A percentile compares a stretch with the other conserved stretches of the same genome.
Conservation (phyloP, 2,888 invertebrate genomes). For the Neuroscelio doddi region DNA sequence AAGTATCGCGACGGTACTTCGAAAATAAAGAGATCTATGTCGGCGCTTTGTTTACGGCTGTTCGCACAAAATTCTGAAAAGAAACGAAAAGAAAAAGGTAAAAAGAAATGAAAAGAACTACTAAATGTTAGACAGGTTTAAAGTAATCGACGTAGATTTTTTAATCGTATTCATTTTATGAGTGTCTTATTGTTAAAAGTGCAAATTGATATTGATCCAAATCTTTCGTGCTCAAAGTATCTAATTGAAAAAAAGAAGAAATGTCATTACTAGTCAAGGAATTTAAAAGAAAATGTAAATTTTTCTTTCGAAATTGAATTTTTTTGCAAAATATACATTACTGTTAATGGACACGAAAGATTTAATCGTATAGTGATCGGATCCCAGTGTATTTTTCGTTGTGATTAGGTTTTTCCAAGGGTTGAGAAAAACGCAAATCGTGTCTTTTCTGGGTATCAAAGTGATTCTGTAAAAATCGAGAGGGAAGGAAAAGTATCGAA, state of each 20-base stretch:
- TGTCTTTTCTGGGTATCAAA: conserved; percentile 30
- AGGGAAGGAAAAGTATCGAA: conserved; percentile 21
- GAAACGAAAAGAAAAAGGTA: conserved; percentile 7
- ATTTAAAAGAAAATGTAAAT: not conserved
- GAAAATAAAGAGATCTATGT: conserved; percentile 11
- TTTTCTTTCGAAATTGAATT: conserved; percentile 1
- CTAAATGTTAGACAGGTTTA: not conserved
- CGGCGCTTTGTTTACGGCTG: conserved; percentile 24
- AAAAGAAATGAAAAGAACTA: conserved; percentile 2
- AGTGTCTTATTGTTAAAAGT: conserved; percentile 32
- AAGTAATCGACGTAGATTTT: conserved; percentile 13
- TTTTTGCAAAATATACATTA: not conserved
- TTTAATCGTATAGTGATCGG: not conserved
- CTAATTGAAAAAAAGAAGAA: too few relatives aligned
- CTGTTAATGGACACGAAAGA: conserved; percentile 24
- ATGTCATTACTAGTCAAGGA: conserved; percentile 28
- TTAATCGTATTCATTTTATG: conserved; percentile 15
- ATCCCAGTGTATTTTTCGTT: conserved; percentile 1
- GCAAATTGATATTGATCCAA: conserved; percentile 16
- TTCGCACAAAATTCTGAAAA: conserved; percentile 41
- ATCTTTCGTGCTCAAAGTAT: conserved; percentile 21
- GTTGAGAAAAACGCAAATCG: conserved; percentile 1
- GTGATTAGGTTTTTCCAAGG: conserved; percentile 2
- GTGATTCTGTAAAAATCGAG: conserved; percentile 27
- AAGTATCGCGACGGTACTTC: conserved; percentile 11